phyloP scores from a whole-genome alignment of 2,888 invertebrate genomes.

The Tachina grossa region DNA sequence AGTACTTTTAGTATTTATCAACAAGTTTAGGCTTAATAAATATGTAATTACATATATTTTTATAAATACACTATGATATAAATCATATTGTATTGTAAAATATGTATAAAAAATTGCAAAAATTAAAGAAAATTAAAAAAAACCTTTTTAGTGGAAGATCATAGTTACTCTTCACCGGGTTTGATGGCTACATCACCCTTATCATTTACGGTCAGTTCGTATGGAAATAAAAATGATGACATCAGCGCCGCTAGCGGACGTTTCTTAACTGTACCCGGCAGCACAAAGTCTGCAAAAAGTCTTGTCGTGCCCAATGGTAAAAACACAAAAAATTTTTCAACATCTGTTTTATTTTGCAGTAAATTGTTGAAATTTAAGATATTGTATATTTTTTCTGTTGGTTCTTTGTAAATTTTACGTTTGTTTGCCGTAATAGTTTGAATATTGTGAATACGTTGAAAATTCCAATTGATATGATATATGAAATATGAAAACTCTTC shows the following conservation, averaged over 20 bases:
- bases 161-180: constrained; percentile 76
- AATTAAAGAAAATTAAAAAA: background rate
- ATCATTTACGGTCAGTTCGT: constrained; percentile 78
- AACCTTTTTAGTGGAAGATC: constrained; percentile 82
- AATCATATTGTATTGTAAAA: too few relatives aligned
- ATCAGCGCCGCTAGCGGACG: constrained; percentile 75
- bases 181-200: constrained; percentile 76
- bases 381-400: constrained; percentile 13
- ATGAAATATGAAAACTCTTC: background rate
- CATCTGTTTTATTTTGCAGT: constrained; percentile 4
- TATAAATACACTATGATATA: too few relatives aligned
- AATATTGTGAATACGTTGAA: constrained; percentile 24
- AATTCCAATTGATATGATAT: constrained; percentile 1
- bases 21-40: too few relatives aligned
- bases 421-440: constrained; percentile 32
- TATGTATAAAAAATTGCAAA: background rate
- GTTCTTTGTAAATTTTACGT: constrained; percentile 24
- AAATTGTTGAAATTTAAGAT: constrained; percentile 36
- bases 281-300: constrained; percentile 64
- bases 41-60: too few relatives aligned
- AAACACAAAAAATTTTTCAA: constrained; percentile 29
- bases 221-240: constrained; percentile 78
- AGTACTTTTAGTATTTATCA: too few relatives aligned
- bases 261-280: constrained; percentile 82
- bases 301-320: constrained; percentile 75